phyloP scores from a whole-genome alignment of 2,113 vertebrate genomes.

The Ptilorrhoa leucosticta region DNA sequence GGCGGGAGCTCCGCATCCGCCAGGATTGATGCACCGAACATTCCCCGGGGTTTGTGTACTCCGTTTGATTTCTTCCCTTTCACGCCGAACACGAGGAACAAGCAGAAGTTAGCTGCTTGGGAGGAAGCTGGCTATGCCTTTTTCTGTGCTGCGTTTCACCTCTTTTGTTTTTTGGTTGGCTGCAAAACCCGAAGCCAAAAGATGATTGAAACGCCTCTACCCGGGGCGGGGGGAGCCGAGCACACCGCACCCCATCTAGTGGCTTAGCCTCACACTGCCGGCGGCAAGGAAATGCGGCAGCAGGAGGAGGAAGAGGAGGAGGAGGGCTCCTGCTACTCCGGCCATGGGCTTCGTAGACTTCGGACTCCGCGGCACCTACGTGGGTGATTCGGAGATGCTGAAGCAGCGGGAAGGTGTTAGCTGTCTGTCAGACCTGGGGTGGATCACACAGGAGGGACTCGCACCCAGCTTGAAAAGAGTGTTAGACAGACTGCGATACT shows the following conservation, averaged over 20 bases:
- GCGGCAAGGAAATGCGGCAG: neutral
- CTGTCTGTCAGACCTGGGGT: neutral
- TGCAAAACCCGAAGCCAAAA: slow-evolving; percentile 14
- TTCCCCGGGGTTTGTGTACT: neutral
- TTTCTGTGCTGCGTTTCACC: neutral
- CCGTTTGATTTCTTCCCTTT: slow-evolving; percentile 36
- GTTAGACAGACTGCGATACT: neutral
- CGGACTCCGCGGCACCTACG: neutral
- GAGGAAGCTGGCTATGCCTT: slow-evolving; percentile 13
- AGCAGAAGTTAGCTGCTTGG: slow-evolving; percentile 43
- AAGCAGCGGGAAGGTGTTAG: neutral
- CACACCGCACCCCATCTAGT: slow-evolving; percentile 72
- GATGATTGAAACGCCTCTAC: slow-evolving; percentile 2
- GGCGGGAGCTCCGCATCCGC: neutral
- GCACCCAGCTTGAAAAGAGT: neutral
- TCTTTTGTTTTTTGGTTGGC: slow-evolving; percentile 61
- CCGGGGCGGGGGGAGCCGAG: slow-evolving; percentile 25
- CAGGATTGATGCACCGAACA: neutral
- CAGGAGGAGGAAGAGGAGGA: neutral
- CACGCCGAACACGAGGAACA: slow-evolving; percentile 8
- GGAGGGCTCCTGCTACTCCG: neutral
- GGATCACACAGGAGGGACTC: neutral
- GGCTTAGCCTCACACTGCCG: slow-evolving; percentile 47
- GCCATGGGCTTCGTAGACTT: neutral
- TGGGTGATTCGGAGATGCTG: neutral